Percentiles rank a stretch among this genome's conserved stretches.
Conservation (phyloP, 2,888 invertebrate genomes). For the Thecocarcelia acutangulata region DNA sequence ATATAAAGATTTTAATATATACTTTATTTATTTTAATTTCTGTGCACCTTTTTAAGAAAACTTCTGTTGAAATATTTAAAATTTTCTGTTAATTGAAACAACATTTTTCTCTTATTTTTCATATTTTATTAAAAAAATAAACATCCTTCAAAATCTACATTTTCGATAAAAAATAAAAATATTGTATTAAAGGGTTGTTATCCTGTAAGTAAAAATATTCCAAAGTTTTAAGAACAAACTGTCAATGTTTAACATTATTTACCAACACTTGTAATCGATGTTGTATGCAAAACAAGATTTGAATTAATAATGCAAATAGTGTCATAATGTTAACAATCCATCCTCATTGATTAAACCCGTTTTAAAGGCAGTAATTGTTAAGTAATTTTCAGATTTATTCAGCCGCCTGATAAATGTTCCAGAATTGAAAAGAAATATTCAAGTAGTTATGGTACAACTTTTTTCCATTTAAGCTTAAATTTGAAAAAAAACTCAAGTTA, state of each 20-base stretch:
- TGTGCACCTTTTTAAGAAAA: conserved; percentile 59
- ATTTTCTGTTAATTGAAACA: conserved; percentile 28
- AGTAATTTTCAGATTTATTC: neutral
- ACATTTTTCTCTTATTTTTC: conserved; percentile 61
- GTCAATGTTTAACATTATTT: conserved; percentile 59
- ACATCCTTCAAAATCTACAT: conserved; percentile 30
- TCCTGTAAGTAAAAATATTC: conserved; percentile 65
- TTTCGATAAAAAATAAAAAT: conserved; percentile 35
- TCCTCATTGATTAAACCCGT: conserved; percentile 28
- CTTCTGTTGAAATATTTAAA: conserved; percentile 54
- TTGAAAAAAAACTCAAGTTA: too few species aligned
- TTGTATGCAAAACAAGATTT: conserved; percentile 59
- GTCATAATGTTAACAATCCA: conserved; percentile 52
- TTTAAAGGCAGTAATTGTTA: conserved; percentile 17
- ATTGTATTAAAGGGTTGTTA: conserved; percentile 62
- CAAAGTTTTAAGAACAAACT: conserved; percentile 27
- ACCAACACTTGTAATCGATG: conserved; percentile 57
- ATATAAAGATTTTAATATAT: conserved; percentile 25
- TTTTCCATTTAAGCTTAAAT: neutral
- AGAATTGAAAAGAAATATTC: neutral
- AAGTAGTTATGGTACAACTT: conserved; percentile 46
- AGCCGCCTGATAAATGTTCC: conserved; percentile 26
- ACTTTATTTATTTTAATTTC: conserved; percentile 53
- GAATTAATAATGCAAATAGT: conserved; percentile 25
- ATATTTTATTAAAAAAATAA: conserved; percentile 53